Conservation (phyloP, 2,888 invertebrate genomes). For the Melanophora roralis region DNA sequence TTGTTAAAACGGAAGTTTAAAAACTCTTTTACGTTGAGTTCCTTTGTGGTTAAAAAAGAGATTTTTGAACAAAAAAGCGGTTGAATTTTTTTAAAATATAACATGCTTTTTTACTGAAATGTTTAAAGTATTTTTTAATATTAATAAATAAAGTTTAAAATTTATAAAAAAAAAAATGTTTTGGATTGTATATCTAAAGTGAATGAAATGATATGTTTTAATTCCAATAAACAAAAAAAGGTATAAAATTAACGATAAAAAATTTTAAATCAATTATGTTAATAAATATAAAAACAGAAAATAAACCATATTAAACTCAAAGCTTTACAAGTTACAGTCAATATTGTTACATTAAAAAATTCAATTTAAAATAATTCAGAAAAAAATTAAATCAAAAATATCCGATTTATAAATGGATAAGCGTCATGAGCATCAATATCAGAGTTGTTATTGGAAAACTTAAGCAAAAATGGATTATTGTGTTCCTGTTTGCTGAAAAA, state of each 20-base stretch:
- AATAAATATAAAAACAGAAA: background rate
- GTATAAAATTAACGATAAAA: background rate
- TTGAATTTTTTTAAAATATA: background rate
- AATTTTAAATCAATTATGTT: no score
- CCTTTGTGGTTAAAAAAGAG: background rate
- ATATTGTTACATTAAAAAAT: slow-evolving; percentile 9
- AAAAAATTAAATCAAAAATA: slow-evolving; percentile 17
- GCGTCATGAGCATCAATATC: slow-evolving; percentile 25
- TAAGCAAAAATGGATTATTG: slow-evolving; percentile 54
- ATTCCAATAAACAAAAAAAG: background rate
- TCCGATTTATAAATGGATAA: slow-evolving; percentile 55
- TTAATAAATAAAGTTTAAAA: background rate
- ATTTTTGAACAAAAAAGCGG: background rate
- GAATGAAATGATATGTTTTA: background rate
- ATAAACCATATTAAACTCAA: slow-evolving; percentile 16
- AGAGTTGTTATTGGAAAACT: slow-evolving; percentile 42
- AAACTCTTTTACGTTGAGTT: background rate
- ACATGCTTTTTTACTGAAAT: background rate
- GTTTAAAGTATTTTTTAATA: background rate
- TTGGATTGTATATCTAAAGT: background rate
- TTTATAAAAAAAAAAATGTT: background rate
- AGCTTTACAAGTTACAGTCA: slow-evolving; percentile 24
- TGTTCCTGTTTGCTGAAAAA: slow-evolving; percentile 21
- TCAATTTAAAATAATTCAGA: slow-evolving; percentile 1
- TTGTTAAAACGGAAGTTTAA: slow-evolving; percentile 11